Percentiles rank a stretch among this genome's conserved stretches.
Evolutionary conservation across 1,140 invertebrate genomes (phyloP).

Genomic region (Drosophila pseudoananassae): DNA sequence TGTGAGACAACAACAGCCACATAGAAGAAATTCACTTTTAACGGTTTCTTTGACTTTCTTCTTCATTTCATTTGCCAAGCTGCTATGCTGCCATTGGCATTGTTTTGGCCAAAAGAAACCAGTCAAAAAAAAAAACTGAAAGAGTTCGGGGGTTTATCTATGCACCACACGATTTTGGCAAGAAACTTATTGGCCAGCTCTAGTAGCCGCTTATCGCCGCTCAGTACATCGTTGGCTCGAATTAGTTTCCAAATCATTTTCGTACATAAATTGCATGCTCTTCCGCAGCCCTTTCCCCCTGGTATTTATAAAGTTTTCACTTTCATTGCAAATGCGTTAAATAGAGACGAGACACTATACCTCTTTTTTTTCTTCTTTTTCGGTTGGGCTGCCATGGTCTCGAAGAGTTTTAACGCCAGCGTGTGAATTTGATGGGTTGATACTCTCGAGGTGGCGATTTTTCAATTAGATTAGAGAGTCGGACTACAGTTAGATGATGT

Average conservation of each 20-base stretch:
- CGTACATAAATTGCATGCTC: conserved; percentile 16
- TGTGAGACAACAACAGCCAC: conserved; percentile 18
- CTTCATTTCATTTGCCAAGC: conserved; percentile 72
- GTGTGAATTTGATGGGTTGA: conserved; percentile 61
- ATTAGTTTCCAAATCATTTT: conserved; percentile 51
- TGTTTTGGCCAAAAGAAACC: conserved; percentile 60
- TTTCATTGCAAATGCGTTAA: conserved; percentile 71
- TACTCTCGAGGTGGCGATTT: conserved; percentile 37
- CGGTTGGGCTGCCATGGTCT: not conserved
- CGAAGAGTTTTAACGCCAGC: conserved; percentile 61
- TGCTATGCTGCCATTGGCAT: conserved; percentile 25
- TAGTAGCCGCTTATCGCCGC: conserved; percentile 27
- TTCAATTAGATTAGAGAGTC: conserved; percentile 47
- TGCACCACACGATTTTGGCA: conserved; percentile 54
- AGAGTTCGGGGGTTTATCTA: conserved; percentile 41
- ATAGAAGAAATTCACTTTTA: conserved; percentile 74
- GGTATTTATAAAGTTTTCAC: conserved; percentile 50
- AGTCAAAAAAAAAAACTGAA: conserved; percentile 12
- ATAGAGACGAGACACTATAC: conserved; percentile 1
- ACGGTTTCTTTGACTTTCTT: conserved; percentile 74
- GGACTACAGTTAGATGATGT: conserved; percentile 11
- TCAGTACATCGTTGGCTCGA: conserved; percentile 30
- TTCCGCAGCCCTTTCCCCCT: conserved; percentile 12
- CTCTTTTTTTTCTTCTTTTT: not conserved
- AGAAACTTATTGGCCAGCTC: conserved; percentile 42